These are phyloP conservation scores for Lampris megalopsis DNA, from an alignment of 2,113 vertebrate species.

Conservation along the genomic window DNA sequence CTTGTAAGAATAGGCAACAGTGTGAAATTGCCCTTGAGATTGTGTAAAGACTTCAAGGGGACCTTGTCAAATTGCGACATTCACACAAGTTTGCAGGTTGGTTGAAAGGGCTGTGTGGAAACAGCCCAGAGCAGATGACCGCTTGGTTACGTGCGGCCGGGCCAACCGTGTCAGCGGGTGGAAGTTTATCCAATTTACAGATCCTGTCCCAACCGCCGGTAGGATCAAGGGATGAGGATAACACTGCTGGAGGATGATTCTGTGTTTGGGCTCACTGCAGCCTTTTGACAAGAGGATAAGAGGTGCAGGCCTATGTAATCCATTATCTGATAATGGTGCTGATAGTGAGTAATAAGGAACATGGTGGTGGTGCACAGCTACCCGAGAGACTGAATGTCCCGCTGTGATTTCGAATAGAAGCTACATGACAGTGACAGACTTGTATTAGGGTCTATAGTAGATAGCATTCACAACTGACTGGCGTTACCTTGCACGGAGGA, in stretches of 20 bases:
- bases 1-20: too few species aligned
- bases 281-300: constrained; percentile 42
- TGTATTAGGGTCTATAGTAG: too few species aligned
- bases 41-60: neutral
- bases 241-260: constrained; percentile 11
- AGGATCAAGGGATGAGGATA: constrained; percentile 28
- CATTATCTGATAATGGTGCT: constrained; percentile 11
- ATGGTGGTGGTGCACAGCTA: too few species aligned
- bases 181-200: constrained; percentile 12
- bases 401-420: too few species aligned
- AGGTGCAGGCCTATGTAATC: constrained; percentile 16
- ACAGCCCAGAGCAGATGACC: constrained; percentile 1
- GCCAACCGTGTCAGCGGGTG: constrained; percentile 23
- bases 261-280: constrained; percentile 29
- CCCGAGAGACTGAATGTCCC: too few species aligned
- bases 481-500: too few species aligned
- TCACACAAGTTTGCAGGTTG: neutral
- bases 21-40: neutral
- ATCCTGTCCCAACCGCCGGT: constrained; percentile 1
- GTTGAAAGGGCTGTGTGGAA: neutral
- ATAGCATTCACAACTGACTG: too few species aligned
- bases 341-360: neutral
- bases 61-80: neutral
- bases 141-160: neutral
- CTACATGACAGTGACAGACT: too few species aligned